Percentiles rank a stretch among this genome's conserved stretches.
These are phyloP conservation scores for Rhynchonycteris naso DNA, from an alignment of 2,797 vertebrate species.

Conservation along the genomic window DNA sequence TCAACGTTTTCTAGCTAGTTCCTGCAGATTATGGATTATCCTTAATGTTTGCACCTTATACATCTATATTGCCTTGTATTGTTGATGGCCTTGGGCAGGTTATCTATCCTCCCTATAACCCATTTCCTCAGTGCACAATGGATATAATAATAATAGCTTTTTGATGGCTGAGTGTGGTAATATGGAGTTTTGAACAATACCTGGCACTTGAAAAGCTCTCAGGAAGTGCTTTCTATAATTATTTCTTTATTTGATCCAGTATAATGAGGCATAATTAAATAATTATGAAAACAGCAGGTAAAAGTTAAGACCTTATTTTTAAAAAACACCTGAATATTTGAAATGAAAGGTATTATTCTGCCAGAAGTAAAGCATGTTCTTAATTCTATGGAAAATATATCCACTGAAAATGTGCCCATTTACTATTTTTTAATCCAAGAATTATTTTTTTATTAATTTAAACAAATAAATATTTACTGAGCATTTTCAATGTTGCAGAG, in stretches of 20 bases:
- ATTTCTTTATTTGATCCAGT: neutral
- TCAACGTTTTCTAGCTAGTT: neutral
- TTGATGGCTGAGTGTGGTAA: neutral
- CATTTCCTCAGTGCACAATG: neutral
- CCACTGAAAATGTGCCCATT: neutral
- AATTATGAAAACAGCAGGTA: neutral
- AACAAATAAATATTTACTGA: neutral
- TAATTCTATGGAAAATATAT: slow-evolving; percentile 5
- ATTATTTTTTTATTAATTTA: neutral
- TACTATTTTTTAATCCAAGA: neutral
- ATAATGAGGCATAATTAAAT: slow-evolving; percentile 47
- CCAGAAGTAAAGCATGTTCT: slow-evolving; percentile 31
- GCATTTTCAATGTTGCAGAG: neutral
- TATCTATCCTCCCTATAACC: neutral
- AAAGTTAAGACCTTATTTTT: slow-evolving; percentile 1
- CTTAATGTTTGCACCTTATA: neutral
- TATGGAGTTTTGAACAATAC: neutral
- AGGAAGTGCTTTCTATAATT: slow-evolving; percentile 16
- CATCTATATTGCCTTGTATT: too few relatives aligned
- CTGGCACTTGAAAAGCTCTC: slow-evolving; percentile 8
- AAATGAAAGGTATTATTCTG: slow-evolving; percentile 6
- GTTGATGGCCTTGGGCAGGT: neutral
- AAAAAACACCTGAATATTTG: slow-evolving; percentile 28
- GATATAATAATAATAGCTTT: neutral
- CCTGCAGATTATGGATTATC: neutral